phyloP scores from a whole-genome alignment of 1,140 invertebrate species.

The Drosophila sechellia region DNA sequence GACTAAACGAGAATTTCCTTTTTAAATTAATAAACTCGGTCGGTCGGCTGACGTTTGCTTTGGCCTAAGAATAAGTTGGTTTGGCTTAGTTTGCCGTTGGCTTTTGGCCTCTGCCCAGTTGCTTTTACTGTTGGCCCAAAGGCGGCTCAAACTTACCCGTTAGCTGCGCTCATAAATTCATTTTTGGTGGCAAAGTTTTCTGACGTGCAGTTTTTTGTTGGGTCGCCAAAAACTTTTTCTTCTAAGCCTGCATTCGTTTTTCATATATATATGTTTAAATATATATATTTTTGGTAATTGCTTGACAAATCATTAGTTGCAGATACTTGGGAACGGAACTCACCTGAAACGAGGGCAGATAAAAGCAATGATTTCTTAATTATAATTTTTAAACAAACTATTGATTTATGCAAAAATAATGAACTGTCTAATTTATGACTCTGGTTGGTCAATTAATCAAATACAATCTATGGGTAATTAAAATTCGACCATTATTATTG shows the following conservation, averaged over 20 bases:
- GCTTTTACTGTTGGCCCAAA: constrained; percentile 18
- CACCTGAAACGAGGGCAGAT: constrained; percentile 48
- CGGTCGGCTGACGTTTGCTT: constrained; percentile 30
- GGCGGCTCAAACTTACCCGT: constrained; percentile 70
- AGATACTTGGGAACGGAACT: constrained; percentile 43
- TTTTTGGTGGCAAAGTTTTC: constrained; percentile 64
- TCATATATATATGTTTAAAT: background rate
- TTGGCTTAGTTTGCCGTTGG: constrained; percentile 11
- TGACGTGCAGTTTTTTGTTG: constrained; percentile 62
- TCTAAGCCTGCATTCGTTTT: constrained; percentile 16
- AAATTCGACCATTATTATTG: constrained; percentile 15
- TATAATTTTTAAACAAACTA: constrained; percentile 48
- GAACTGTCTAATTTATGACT: constrained; percentile 37
- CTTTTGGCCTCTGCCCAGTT: constrained; percentile 34
- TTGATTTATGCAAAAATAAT: constrained; percentile 41
- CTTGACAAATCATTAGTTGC: constrained; percentile 51
- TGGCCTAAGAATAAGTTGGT: constrained; percentile 11
- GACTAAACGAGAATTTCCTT: constrained; percentile 84
- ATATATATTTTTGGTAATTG: constrained; percentile 25
- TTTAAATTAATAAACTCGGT: constrained; percentile 82
- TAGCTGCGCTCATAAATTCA: constrained; percentile 77
- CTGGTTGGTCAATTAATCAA: constrained; percentile 34
- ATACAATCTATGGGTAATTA: constrained; percentile 18
- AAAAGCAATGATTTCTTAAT: constrained; percentile 40
- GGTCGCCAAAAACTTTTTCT: constrained; percentile 38